Evolutionary conservation across 1,140 invertebrate genomes (phyloP).

Genomic region (Vanessa tameamea): DNA sequence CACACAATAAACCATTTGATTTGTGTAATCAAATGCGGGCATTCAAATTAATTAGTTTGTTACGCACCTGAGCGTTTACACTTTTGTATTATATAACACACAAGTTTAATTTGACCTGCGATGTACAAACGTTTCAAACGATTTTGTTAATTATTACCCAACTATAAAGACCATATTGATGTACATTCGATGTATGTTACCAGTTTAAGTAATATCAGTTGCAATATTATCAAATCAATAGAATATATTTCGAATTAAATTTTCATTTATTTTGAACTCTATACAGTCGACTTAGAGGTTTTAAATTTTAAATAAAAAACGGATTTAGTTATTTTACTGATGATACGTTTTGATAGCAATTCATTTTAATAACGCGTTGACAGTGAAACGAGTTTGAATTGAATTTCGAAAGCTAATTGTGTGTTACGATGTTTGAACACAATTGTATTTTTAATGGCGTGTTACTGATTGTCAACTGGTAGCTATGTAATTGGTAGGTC

Average conservation of each 20-base stretch:
- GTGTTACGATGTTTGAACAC: conserved; percentile 29
- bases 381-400: conserved; percentile 28
- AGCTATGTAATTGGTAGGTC: conserved; percentile 21
- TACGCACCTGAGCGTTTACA: conserved; percentile 76
- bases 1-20: conserved; percentile 76
- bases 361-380: conserved; percentile 56
- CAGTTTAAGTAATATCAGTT: not conserved
- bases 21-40: conserved; percentile 80
- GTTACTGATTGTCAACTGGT: conserved; percentile 19
- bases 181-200: not conserved
- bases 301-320: not conserved
- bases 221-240: conserved; percentile 23
- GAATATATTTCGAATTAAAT: conserved; percentile 10
- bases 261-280: not conserved
- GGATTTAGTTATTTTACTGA: conserved; percentile 33
- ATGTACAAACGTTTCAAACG: not conserved
- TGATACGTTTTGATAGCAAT: conserved; percentile 36
- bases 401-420: conserved; percentile 28
- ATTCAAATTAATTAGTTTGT: conserved; percentile 79
- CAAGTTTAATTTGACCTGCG: not conserved
- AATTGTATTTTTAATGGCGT: conserved; percentile 18
- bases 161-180: not conserved
- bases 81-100: conserved; percentile 37
- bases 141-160: not conserved
- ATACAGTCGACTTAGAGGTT: not conserved